A percentile compares a stretch with the other conserved stretches of the same genome.
Conservation (phyloP, 2,113 vertebrate species). For the Elachura formosa region DNA sequence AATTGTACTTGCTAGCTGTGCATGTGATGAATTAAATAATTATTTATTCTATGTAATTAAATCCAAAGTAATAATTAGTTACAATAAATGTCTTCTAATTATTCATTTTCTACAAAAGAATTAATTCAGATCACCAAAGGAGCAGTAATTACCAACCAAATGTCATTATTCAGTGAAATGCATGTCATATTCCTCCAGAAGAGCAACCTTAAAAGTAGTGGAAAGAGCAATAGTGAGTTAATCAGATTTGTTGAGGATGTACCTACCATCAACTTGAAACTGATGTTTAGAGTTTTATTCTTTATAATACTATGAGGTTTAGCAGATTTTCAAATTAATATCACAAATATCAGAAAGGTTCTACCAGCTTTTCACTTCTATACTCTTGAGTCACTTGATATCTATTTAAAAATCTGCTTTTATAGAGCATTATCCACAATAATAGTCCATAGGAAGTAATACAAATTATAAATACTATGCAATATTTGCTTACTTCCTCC, state of each 20-base stretch:
- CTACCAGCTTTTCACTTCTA: neutral
- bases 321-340: neutral
- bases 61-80: neutral
- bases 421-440: neutral
- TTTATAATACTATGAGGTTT: neutral
- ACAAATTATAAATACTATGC: neutral
- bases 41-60: neutral
- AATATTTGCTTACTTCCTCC: fast-evolving
- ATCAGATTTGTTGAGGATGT: neutral
- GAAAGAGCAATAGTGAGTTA: neutral
- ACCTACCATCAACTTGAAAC: neutral
- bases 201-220: neutral
- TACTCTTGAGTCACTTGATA: neutral
- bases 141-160: neutral
- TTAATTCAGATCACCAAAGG: neutral
- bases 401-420: neutral
- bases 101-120: neutral
- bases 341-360: neutral
- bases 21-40: neutral
- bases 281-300: neutral
- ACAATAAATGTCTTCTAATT: neutral
- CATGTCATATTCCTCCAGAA: neutral
- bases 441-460: neutral
- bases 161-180: neutral
- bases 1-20: neutral